phyloP scores from a whole-genome alignment of 2,113 vertebrate species.

The Tragelaphus strepsiceros region DNA sequence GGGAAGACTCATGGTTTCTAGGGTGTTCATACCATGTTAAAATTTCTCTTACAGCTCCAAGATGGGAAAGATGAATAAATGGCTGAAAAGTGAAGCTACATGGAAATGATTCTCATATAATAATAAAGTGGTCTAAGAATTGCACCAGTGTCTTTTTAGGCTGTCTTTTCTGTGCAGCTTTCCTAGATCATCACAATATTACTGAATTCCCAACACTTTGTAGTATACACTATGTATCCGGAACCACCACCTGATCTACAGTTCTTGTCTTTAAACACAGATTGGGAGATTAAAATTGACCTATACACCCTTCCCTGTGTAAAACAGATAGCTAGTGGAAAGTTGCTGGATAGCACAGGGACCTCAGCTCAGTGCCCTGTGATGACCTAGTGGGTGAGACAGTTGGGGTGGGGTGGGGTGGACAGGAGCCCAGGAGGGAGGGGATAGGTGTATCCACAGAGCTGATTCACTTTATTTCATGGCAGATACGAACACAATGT shows the following conservation, averaged over 20 bases:
- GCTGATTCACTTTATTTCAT: background rate
- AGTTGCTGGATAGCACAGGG: background rate
- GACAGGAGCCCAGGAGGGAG: background rate
- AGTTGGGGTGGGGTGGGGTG: background rate
- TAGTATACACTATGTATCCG: accelerated
- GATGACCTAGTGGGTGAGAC: background rate
- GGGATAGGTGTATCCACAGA: background rate
- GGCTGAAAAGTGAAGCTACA: background rate
- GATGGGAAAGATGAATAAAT: background rate
- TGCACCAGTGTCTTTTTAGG: background rate
- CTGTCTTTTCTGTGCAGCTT: background rate
- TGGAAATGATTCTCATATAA: background rate
- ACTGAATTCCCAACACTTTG: background rate
- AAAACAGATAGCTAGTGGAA: background rate
- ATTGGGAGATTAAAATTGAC: background rate
- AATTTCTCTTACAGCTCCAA: background rate
- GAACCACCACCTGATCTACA: background rate
- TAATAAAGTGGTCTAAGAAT: background rate
- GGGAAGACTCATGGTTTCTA: background rate
- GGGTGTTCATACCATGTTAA: background rate
- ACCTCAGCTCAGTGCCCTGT: background rate
- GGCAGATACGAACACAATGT: background rate
- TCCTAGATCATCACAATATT: background rate
- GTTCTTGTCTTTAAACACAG: background rate
- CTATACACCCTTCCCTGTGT: background rate